Base-by-base conservation (phyloP, 1,140 invertebrate species). In the Drosophila equinoxialis region DNA sequence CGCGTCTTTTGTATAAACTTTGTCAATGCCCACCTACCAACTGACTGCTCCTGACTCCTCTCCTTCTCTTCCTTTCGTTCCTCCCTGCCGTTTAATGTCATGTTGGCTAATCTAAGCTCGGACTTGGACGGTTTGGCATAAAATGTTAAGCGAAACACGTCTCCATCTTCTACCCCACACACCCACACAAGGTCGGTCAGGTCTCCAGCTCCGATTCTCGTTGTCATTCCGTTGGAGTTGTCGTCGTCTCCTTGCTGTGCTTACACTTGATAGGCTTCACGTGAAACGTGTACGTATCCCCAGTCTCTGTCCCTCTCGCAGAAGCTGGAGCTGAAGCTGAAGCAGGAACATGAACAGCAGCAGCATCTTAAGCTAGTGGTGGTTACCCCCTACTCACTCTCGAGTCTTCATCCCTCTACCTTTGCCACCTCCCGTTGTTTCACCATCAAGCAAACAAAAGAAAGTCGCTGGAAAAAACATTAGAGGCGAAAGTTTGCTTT, bases 211-310 rank as follows among this genome's bases (percentile, higher is more conserved):
- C 17, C 17, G 20, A 51, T 51, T 10, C 69, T 77, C 41, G 65
- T 81, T 81, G 79, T 81, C 79, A 74, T 81, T 81, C 79, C 62
- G 45, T 11, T 20, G 51, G 62, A 65, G 73, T 76, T 55, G 45
- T 63, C 58, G 41, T 41, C 14, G 45, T 48, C 45, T 68, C 33
- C 14, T 42, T 61, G 20, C 55, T 75, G 73, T 81, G 68, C 79
- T 74, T 78, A 78, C 79, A 82, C 79, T 82, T 82, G 74, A 82
- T 82, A 82, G 79, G 79, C 79, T 82, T 82, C 79, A 81, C 79
- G 79, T 77, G 79, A 66, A 77, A 81, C 78, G 78, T 78, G 65
- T 71, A 39, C 58, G 26, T 51, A 23, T 67, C 35, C 26, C 26
- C 33, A 30, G 41, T 64, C n/a, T 30, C 17, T 10, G 35, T 37